phyloP scores from a whole-genome alignment of 2,113 vertebrate species.

The Myiozetetes cayanensis region DNA sequence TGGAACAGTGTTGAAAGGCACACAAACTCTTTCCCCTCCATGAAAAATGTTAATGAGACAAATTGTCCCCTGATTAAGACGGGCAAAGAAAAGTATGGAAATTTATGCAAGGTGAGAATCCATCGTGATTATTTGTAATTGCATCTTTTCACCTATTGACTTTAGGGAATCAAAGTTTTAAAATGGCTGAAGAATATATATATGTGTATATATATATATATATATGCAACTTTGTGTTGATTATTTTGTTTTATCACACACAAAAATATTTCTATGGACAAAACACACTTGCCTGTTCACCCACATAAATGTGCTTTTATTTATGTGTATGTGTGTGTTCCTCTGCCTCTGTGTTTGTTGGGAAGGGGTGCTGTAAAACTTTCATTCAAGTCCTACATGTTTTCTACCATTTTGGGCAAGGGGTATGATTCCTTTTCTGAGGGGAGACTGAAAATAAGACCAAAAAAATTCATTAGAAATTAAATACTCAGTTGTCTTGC shows the following conservation, averaged over 20 bases:
- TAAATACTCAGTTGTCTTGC: not conserved
- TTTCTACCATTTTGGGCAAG: not conserved
- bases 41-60: not conserved
- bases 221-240: not conserved
- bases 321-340: not conserved
- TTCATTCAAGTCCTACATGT: not conserved
- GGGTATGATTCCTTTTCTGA: not conserved
- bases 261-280: not conserved
- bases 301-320: not conserved
- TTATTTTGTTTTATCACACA: not conserved
- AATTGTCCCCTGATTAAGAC: not conserved
- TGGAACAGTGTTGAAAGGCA: not conserved
- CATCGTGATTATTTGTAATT: not conserved
- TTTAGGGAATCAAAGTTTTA: not conserved
- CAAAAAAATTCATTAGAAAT: not conserved
- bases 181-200: not conserved
- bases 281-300: not conserved
- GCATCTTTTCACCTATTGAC: not conserved
- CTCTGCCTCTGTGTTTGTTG: not conserved
- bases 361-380: not conserved
- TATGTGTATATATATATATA: too few species aligned
- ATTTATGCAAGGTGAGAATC: not conserved
- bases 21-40: not conserved
- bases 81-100: not conserved
- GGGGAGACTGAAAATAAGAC: not conserved